These are phyloP conservation scores for Malacosoma neustria DNA, from an alignment of 2,888 invertebrate genomes.

Conservation along the genomic window DNA sequence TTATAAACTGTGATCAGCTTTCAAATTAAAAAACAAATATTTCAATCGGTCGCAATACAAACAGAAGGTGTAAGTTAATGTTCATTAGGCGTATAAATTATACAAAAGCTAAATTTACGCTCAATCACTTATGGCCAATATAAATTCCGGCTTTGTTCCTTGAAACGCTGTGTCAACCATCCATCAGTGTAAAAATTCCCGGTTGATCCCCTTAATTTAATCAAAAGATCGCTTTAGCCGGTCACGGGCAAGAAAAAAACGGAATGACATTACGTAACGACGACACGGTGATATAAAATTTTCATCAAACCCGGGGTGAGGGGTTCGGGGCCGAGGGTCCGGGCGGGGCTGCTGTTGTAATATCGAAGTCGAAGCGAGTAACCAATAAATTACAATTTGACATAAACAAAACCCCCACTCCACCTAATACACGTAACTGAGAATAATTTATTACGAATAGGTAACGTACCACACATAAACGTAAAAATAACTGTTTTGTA, in stretches of 20 bases:
- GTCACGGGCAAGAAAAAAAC: conserved; percentile 65
- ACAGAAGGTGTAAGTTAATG: conserved; percentile 35
- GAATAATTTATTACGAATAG: conserved; percentile 63
- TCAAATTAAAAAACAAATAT: no score
- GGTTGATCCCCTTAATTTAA: conserved; percentile 71
- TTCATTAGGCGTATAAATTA: conserved; percentile 63
- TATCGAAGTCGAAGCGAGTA: conserved; percentile 64
- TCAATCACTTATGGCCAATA: conserved; percentile 68
- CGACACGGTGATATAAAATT: conserved; percentile 65
- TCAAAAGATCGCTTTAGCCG: conserved; percentile 70
- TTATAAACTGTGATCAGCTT: no score
- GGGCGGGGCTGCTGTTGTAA: conserved; percentile 48
- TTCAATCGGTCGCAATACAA: no score
- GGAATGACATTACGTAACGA: conserved; percentile 61
- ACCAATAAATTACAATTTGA: conserved; percentile 72
- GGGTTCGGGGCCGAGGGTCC: conserved; percentile 28
- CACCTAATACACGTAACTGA: conserved; percentile 35
- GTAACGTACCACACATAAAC: conserved; percentile 6
- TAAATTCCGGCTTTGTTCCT: conserved; percentile 59
- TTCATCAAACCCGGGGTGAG: conserved; percentile 47
- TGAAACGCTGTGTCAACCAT: conserved; percentile 70
- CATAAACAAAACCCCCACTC: conserved; percentile 65
- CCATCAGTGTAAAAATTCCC: conserved; percentile 72
- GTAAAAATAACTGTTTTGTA: no score
- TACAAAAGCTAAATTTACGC: conserved; percentile 45